Evolutionary conservation across 1,140 invertebrate genomes (phyloP).

Genomic region (Megathymus violae): DNA sequence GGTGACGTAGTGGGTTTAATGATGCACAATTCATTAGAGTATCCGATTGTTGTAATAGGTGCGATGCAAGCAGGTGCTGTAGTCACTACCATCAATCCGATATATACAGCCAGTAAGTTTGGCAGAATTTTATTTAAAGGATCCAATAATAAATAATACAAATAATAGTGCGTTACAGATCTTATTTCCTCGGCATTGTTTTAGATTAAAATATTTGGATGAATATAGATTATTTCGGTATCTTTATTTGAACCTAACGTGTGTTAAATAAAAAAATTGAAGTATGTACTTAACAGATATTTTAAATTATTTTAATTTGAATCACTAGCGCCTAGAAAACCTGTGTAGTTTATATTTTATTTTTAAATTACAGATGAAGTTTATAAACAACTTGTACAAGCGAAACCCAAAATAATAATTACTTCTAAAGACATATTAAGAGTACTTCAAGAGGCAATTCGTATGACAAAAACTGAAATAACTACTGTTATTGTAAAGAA

Average conservation of each 20-base stretch:
- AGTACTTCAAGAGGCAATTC: constrained; percentile 76
- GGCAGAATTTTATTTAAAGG: neutral
- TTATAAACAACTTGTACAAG: constrained; percentile 87
- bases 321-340: too few relatives aligned
- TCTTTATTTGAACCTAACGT: too few relatives aligned
- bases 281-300: too few relatives aligned
- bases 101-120: constrained; percentile 90
- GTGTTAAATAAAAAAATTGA: too few relatives aligned
- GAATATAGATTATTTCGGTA: too few relatives aligned
- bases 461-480: constrained; percentile 74
- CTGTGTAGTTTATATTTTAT: too few relatives aligned
- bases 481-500: constrained; percentile 85
- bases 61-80: constrained; percentile 88
- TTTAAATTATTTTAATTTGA: neutral
- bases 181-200: too few relatives aligned
- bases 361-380: constrained; percentile 89
- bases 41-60: constrained; percentile 87
- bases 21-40: constrained; percentile 92
- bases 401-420: constrained; percentile 87
- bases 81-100: constrained; percentile 91
- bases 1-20: constrained; percentile 90
- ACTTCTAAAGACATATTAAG: constrained; percentile 84
- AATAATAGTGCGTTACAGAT: too few relatives aligned
- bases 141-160: too few relatives aligned
- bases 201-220: too few relatives aligned